phyloP scores from a whole-genome alignment of 2,797 vertebrate genomes.

The Brotogeris chrysoptera region DNA sequence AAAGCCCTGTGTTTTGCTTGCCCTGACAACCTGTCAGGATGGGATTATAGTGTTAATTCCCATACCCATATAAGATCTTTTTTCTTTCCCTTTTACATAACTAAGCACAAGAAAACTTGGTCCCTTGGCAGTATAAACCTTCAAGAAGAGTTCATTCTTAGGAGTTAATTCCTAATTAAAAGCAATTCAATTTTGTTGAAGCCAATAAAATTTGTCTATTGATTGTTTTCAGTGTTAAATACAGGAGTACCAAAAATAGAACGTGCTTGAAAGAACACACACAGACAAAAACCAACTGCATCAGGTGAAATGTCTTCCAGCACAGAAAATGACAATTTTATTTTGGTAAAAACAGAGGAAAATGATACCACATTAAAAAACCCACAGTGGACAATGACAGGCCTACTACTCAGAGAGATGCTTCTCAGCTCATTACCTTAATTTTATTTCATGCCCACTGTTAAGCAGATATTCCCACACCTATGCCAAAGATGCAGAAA shows the following conservation, averaged over 20 bases:
- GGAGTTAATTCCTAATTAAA: neutral
- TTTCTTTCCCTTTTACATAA: constrained; percentile 7
- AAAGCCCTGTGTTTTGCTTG: neutral
- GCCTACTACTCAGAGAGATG: neutral
- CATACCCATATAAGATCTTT: neutral
- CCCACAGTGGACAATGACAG: neutral
- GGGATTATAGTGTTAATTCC: constrained; percentile 37
- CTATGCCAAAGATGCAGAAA: neutral
- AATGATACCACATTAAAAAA: neutral
- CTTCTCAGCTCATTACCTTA: fast-evolving
- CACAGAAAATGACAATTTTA: neutral
- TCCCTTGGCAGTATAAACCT: neutral
- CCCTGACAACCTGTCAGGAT: constrained; percentile 31
- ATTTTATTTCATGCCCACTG: neutral
- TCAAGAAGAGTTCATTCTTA: neutral
- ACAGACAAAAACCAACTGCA: neutral
- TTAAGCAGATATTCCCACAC: neutral
- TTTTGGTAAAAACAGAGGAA: neutral
- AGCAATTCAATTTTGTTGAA: neutral
- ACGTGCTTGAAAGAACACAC: neutral
- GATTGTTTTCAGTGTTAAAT: neutral
- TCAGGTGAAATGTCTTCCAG: neutral
- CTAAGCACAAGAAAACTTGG: constrained; percentile 35
- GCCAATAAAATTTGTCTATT: neutral
- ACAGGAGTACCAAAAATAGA: neutral